Base-by-base conservation (phyloP, 2,113 vertebrate species). In the Eolophus roseicapilla region DNA sequence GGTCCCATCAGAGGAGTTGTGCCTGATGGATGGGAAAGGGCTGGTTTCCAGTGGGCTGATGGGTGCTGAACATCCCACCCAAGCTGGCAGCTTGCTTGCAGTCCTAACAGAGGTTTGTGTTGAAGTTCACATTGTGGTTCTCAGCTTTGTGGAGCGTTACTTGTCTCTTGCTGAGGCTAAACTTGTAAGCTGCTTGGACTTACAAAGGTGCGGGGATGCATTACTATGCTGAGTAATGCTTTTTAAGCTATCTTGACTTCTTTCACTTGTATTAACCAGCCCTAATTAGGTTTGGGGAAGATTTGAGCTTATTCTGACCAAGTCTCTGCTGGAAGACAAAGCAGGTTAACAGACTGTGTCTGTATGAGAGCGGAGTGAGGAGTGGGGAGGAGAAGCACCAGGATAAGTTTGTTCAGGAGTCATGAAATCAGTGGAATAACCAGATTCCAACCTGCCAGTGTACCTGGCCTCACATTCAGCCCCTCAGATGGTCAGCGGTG, bases 401-500 rank as follows among this genome's bases (percentile, higher is more conserved):
- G 25, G 29, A 68, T 57, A 27, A 69, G 11, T 46, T 59, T 69
- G 57, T 74, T 43, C 29, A 43, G 27, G 39, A 84, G 41, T 24
- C 25, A 6, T 0, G 1, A 57, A 57, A 59, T 28, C 12, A 67
- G 46, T 4, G 18, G 24, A 27, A 53, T n/a, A 31, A 59, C n/a
- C 3, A 37, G 21, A 7, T 46, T 46, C 55, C 21, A 49, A 81
- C 52, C 68, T 88, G 67, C 31, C 46, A 3, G n/a, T 3, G 21
- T 23, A 82, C 85, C 90, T 88, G 94, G 82, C 47, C 68, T 86
- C 3, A 0, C 5, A 0, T 59, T 43, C 59, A 59, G 65, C 41
- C 64, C 55, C 90, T 57, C 23, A 11, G 70, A 9, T 80, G 84
- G 96, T 77, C 93, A 96, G 95, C 15, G 68, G 76, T 95, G 93